Evolutionary conservation across 2,888 invertebrate species (phyloP).

Genomic region (Lacanobia wlatinum): DNA sequence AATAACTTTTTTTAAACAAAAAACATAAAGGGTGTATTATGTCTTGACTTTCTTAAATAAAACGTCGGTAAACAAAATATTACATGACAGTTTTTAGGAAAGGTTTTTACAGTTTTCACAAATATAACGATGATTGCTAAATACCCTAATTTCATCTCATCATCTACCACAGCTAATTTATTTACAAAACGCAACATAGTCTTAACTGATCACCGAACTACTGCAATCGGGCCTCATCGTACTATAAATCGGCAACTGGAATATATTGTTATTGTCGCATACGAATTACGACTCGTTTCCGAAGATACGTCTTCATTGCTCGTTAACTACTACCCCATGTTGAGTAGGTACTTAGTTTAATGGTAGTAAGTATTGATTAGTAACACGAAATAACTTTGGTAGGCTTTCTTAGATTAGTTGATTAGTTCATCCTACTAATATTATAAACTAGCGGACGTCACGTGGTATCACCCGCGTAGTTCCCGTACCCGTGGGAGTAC

Average conservation of each 20-base stretch:
- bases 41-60: too few relatives aligned
- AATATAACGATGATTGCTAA: too few relatives aligned
- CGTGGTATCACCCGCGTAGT: too few relatives aligned
- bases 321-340: conserved; percentile 39
- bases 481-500: too few relatives aligned
- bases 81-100: too few relatives aligned
- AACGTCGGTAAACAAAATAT: too few relatives aligned
- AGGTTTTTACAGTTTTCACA: too few relatives aligned
- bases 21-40: too few relatives aligned
- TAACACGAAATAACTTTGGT: neutral
- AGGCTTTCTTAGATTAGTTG: too few relatives aligned
- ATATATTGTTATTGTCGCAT: conserved; percentile 53
- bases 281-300: conserved; percentile 34
- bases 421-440: too few relatives aligned
- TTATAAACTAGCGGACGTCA: too few relatives aligned
- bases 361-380: conserved; percentile 30
- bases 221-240: conserved; percentile 23
- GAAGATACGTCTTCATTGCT: conserved; percentile 52
- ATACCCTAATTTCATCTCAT: neutral
- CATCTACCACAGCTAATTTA: neutral
- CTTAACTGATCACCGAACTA: conserved; percentile 36
- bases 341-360: conserved; percentile 31
- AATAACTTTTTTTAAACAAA: too few relatives aligned
- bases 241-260: conserved; percentile 38
- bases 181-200: conserved; percentile 15